phyloP scores from a whole-genome alignment of 1,140 invertebrate species.

The Anadara kagoshimensis region DNA sequence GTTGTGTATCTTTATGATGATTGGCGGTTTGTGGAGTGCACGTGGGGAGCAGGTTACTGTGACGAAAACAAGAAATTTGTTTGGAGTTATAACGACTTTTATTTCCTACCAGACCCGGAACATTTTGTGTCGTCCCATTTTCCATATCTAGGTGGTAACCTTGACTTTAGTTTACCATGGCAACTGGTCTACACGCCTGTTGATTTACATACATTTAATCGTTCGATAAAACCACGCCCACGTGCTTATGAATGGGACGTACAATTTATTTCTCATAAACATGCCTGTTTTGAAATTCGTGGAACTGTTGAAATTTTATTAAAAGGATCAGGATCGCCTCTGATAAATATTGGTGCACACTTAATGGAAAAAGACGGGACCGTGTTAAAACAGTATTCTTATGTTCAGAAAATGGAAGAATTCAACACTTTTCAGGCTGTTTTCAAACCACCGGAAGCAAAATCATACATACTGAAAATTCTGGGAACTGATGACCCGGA shows the following conservation, averaged over 20 bases:
- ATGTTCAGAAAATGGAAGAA: slow-evolving; percentile 15
- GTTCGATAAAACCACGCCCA: slow-evolving; percentile 20
- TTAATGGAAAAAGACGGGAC: slow-evolving; percentile 27
- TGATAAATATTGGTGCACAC: slow-evolving; percentile 9
- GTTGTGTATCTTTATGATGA: slow-evolving; percentile 35
- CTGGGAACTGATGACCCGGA: slow-evolving; percentile 11
- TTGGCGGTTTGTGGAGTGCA: slow-evolving; percentile 59
- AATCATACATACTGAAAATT: slow-evolving; percentile 1
- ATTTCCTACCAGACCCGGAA: slow-evolving; percentile 75
- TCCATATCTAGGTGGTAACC: slow-evolving; percentile 52
- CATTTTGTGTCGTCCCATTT: slow-evolving; percentile 75
- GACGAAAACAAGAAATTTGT: slow-evolving; percentile 27
- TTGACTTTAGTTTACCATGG: slow-evolving; percentile 26
- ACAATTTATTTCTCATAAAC: slow-evolving; percentile 23
- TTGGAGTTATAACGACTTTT: slow-evolving; percentile 51
- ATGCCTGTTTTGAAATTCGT: slow-evolving; percentile 16
- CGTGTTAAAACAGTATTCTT: slow-evolving; percentile 13
- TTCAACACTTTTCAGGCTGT: slow-evolving; percentile 2
- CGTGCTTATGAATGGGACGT: slow-evolving; percentile 19
- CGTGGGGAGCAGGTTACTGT: slow-evolving; percentile 70
- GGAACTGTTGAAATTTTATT: slow-evolving; percentile 15
- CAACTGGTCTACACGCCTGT: slow-evolving; percentile 17
- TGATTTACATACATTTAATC: slow-evolving; percentile 23
- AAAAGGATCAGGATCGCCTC: slow-evolving; percentile 5
- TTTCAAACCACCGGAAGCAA: slow-evolving; percentile 3